Evolutionary conservation across 2,888 invertebrate species (phyloP), one percentile per base, ranked within the genome.

Genomic region (Melanotus villosus): DNA sequence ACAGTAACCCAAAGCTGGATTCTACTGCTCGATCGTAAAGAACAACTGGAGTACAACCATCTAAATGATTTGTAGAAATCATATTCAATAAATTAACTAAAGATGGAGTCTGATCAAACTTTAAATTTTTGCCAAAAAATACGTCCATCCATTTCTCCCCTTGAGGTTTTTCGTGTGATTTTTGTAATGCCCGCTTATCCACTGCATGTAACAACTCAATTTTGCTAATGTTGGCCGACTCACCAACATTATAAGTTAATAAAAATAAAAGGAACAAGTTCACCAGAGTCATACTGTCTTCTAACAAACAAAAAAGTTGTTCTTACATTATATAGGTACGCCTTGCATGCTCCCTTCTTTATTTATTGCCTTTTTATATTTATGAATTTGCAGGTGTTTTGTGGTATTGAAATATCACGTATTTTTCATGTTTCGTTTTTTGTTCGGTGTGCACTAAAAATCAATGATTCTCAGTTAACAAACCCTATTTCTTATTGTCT

Each of bases 21-120:
- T 89, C 88, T 0, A 90, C 87, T 78, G 84, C 85, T 65, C 78
- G 85, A 68, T 93, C 92, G 74, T 92, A 92, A n/a, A 92, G 86
- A 68, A 92, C 86, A 1, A 90, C 86, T 1, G 91, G 89, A 0
- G 88, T 88, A 76, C 93, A 93, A 65, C 89, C 89, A n/a, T 82
- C 84, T 21, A 92, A 81, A 82, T 92, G 89, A 6, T 87, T 86
- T 0, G 84, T 52, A 0, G 90, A 88, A 34, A 93, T 86, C 77
- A 88, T 89, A 68, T 88, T 87, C 3, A 93, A 78, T 10, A 93
- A 84, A 50, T 84, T 84, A 0, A 90, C 88, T 7, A 93, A 83
- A 0, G 91, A 90, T n/a, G 85, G 81, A 0, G 85, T 86, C 82
- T 90, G 89, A 71, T 89, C 87, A 43, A 76, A 77, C 5, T 64